These are phyloP conservation scores for Oxyura jamaicensis DNA, from an alignment of 2,113 vertebrate species.

Conservation along the genomic window DNA sequence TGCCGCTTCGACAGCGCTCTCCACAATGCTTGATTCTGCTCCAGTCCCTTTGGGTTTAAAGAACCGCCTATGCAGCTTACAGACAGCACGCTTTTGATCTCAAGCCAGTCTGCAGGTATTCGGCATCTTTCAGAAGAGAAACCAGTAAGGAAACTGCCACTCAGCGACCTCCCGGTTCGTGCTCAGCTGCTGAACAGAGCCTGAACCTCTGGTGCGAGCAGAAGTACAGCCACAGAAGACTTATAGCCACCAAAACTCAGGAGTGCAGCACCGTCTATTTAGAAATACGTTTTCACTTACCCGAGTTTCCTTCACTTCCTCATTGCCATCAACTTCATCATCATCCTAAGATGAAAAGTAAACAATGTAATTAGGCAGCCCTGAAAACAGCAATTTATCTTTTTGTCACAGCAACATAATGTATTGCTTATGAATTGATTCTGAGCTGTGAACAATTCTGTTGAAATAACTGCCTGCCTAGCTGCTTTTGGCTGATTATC, in stretches of 20 bases:
- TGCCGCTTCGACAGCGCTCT: neutral
- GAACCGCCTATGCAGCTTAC: neutral
- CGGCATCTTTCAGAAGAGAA: neutral
- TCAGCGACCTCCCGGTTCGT: neutral
- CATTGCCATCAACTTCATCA: conserved; percentile 74
- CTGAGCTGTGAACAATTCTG: neutral
- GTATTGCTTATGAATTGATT: neutral
- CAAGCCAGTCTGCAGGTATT: neutral
- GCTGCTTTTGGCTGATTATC: neutral
- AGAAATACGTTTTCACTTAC: conserved; percentile 54
- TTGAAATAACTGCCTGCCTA: neutral
- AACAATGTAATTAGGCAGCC: neutral
- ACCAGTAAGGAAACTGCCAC: neutral
- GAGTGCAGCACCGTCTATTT: neutral
- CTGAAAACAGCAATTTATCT: neutral
- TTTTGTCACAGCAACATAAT: neutral
- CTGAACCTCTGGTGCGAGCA: neutral
- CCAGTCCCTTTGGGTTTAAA: neutral
- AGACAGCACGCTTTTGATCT: neutral
- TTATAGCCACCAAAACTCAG: neutral
- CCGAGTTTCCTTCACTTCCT: conserved; percentile 69
- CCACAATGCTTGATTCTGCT: neutral
- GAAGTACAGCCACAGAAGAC: neutral
- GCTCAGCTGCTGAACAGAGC: neutral
- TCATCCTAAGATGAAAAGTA: conserved; percentile 69